These are phyloP conservation scores for Quadriops clusia DNA, from an alignment of 2,888 invertebrate genomes.

Conservation along the genomic window DNA sequence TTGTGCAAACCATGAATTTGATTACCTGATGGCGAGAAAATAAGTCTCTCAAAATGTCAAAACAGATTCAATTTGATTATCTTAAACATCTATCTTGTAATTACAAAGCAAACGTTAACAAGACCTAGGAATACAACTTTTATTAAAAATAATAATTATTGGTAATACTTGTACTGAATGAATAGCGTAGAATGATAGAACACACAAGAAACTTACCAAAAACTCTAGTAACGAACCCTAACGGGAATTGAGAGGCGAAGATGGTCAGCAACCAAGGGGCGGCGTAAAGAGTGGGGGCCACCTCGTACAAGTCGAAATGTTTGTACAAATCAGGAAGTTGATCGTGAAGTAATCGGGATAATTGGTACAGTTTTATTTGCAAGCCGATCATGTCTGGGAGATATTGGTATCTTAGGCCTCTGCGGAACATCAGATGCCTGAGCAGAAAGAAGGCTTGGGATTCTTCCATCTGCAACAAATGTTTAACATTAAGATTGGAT, in stretches of 20 bases:
- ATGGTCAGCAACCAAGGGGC: slow-evolving; percentile 94
- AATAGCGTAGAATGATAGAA: no score
- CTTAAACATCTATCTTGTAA: no score
- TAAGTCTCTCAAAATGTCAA: no score
- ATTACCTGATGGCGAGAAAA: no score
- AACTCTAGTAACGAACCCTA: slow-evolving; percentile 89
- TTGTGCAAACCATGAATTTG: no score
- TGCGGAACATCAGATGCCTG: slow-evolving; percentile 82
- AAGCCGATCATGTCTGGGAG: slow-evolving; percentile 90
- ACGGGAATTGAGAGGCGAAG: slow-evolving; percentile 92
- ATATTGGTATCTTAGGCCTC: slow-evolving; percentile 80
- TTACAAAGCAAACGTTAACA: no score
- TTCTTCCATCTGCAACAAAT: slow-evolving; percentile 71
- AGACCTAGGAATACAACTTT: no score
- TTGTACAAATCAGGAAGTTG: slow-evolving; percentile 73
- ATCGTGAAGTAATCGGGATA: slow-evolving; percentile 85
- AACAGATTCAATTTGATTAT: no score
- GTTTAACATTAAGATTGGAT: slow-evolving; percentile 1
- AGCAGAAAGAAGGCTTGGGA: slow-evolving; percentile 78
- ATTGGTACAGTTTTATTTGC: slow-evolving; percentile 80
- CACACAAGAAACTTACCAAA: slow-evolving; percentile 60
- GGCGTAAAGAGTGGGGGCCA: slow-evolving; percentile 87
- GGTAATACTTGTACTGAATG: no score
- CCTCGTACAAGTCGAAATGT: slow-evolving; percentile 79
- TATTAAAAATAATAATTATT: no score